Base-by-base conservation (phyloP, 2,113 vertebrate genomes). In the Nymphicus hollandicus region DNA sequence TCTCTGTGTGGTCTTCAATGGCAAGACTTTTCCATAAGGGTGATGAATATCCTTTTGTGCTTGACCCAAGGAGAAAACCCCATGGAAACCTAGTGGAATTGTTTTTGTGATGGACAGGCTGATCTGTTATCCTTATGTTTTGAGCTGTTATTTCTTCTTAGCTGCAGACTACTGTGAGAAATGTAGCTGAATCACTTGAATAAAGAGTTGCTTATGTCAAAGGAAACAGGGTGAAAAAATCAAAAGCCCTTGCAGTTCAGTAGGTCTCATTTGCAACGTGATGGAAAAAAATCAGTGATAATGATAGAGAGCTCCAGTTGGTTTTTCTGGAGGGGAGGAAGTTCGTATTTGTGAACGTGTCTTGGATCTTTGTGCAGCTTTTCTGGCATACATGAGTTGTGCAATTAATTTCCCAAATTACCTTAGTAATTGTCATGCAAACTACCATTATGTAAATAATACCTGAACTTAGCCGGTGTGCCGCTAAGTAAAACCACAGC, bases 21-120 rank as follows among this genome's bases (percentile, higher is more conserved):
- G 10, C 46, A 86, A 52, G 72, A 55, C 17, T 71, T 88, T 71
- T 77, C 58, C 6, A 2, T 43, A 35, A 43, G 22, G 27, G 3
- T 23, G 6, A 31, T 77, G 16, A 83, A 25, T 86, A 28, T 55
- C 29, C 33, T 68, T 41, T 80, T 70, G 70, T 85, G 49, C 70
- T 82, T 71, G 60, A 55, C 72, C 65, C 46, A 43, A 19, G 76
- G 41, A 76, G 47, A n/a, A 91, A 63, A 66, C 92, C 64, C 79
- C 61, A 37, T 86, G 79, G 82, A 88, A 92, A 88, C 55, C 2
- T 44, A 49, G 27, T 52, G 19, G 35, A 81, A 52, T 68, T 66
- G 17, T 37, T 86, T 83, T 78, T 89, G 39, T 63, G 23, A 88
- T 71, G 50, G 13, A 71, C 2, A 5, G 56, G 9, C 52, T 74